Conservation (phyloP, 1,140 invertebrate genomes). For the Copidosoma floridanum region DNA sequence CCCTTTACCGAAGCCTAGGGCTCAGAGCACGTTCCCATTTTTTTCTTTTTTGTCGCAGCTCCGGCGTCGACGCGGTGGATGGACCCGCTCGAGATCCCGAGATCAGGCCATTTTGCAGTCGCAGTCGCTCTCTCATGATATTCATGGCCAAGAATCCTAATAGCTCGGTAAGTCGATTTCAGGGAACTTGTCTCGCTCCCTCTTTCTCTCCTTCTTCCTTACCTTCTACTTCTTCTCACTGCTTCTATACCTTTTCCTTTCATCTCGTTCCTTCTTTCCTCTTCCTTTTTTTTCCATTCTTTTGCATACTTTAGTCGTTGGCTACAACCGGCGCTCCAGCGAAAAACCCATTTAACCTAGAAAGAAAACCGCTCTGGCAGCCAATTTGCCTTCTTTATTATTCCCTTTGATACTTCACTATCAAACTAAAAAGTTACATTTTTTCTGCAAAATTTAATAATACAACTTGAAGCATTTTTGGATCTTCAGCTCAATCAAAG, state of each 20-base stretch:
- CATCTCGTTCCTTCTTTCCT: background rate
- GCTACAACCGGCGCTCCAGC: slow-evolving; percentile 7
- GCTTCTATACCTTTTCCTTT: background rate
- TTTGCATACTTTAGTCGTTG: slow-evolving; percentile 18
- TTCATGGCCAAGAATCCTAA: slow-evolving; percentile 55
- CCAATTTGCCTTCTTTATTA: too few relatives aligned
- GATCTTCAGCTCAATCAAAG: too few relatives aligned
- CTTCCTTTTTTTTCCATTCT: background rate
- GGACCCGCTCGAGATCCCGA: slow-evolving; percentile 55
- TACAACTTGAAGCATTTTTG: slow-evolving; percentile 15
- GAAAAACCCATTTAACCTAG: slow-evolving; percentile 21
- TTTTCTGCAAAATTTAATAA: slow-evolving; percentile 8
- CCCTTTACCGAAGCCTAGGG: too few relatives aligned
- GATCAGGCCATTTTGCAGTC: slow-evolving; percentile 55
- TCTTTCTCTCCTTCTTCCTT: background rate
- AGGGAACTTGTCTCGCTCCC: slow-evolving; percentile 18
- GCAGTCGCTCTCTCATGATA: slow-evolving; percentile 53
- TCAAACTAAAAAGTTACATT: slow-evolving; percentile 6
- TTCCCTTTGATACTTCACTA: too few relatives aligned
- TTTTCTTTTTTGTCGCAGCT: slow-evolving; percentile 44
- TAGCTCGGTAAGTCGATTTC: slow-evolving; percentile 45
- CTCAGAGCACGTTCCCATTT: too few relatives aligned
- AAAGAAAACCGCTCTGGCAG: slow-evolving; percentile 7
- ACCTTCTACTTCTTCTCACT: background rate
- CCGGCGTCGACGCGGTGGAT: slow-evolving; percentile 53